phyloP scores from a whole-genome alignment of 1,140 invertebrate species.

The Drosophila lacertosa region DNA sequence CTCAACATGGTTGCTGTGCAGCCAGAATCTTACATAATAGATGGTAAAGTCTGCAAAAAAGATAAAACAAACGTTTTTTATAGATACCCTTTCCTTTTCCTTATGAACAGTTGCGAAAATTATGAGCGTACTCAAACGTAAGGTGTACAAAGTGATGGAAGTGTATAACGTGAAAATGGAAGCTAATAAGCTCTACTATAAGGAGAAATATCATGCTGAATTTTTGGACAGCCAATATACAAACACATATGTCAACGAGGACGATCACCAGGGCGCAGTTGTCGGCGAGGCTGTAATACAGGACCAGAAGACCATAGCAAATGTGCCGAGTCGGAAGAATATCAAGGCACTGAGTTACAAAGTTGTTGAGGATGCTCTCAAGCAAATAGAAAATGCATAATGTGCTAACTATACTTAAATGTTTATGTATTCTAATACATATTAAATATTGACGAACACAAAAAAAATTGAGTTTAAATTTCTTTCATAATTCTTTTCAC shows the following conservation, averaged over 20 bases:
- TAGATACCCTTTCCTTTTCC: neutral
- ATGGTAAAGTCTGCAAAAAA: conserved; percentile 53
- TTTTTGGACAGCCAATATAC: conserved; percentile 43
- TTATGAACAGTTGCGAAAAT: conserved; percentile 56
- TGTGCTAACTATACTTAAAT: neutral
- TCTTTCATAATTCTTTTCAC: neutral
- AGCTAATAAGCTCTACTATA: conserved; percentile 7
- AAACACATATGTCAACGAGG: conserved; percentile 21
- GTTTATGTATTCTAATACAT: neutral
- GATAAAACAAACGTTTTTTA: neutral
- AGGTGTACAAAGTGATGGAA: conserved; percentile 65
- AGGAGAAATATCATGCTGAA: conserved; percentile 56
- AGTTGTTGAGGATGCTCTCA: conserved; percentile 62
- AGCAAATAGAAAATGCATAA: conserved; percentile 23
- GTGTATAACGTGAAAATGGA: conserved; percentile 46
- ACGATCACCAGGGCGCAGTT: neutral
- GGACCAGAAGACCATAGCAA: conserved; percentile 53
- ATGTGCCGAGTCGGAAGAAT: conserved; percentile 74
- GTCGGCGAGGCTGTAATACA: conserved; percentile 50
- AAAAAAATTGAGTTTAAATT: neutral
- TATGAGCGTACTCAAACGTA: conserved; percentile 62
- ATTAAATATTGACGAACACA: neutral
- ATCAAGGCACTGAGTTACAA: conserved; percentile 68
- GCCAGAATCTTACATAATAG: conserved; percentile 63
- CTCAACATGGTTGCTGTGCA: conserved; percentile 54